Evolutionary conservation across 2,797 vertebrate genomes (phyloP).

Genomic region (Acanthornis magna): DNA sequence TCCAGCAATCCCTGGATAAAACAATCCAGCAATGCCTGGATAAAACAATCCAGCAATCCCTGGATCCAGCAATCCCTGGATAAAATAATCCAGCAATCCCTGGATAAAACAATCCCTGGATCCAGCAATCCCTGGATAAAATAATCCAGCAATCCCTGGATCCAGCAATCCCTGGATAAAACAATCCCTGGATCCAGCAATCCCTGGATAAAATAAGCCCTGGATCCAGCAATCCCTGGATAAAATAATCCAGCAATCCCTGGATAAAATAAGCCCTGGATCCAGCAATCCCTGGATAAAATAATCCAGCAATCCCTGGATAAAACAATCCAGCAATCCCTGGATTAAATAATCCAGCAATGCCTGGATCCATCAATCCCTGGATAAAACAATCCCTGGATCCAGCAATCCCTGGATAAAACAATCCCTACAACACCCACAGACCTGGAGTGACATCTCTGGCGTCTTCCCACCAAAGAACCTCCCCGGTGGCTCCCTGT

Average conservation of each 20-base stretch:
- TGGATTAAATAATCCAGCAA: no score
- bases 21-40: rapidly evolving
- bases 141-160: neutral
- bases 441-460: rapidly evolving
- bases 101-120: rapidly evolving
- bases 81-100: no score
- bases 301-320: no score
- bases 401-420: no score
- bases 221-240: neutral
- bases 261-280: neutral
- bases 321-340: no score
- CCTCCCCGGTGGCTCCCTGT: neutral
- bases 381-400: no score
- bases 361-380: no score
- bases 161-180: neutral
- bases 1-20: neutral
- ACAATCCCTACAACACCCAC: no score
- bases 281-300: no score
- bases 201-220: neutral
- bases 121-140: neutral
- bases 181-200: no score
- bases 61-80: no score
- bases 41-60: no score
- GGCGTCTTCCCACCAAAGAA: rapidly evolving
- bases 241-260: neutral